These are phyloP conservation scores for Nebria salina DNA, from an alignment of 2,888 invertebrate genomes.

Conservation along the genomic window DNA sequence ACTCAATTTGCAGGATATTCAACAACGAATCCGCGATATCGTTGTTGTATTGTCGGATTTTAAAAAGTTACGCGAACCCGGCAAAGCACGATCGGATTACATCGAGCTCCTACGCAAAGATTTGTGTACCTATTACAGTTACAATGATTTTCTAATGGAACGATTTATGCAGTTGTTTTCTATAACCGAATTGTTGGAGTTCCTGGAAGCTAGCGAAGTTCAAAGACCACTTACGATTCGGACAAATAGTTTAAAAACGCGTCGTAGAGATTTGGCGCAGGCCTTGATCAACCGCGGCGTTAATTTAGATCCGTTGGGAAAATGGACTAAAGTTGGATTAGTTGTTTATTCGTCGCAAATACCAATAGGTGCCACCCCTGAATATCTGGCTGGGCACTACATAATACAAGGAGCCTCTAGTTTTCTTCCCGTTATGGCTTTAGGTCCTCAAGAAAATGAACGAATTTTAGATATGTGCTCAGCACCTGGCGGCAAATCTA, in stretches of 20 bases:
- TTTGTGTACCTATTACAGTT: constrained; percentile 94
- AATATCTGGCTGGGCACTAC: constrained; percentile 98
- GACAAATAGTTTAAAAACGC: constrained; percentile 93
- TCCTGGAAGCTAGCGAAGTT: constrained; percentile 95
- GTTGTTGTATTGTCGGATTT: constrained; percentile 84
- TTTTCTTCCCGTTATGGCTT: constrained; percentile 96
- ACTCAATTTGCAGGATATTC: constrained; percentile 81
- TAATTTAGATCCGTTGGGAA: constrained; percentile 97
- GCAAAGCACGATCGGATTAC: constrained; percentile 84
- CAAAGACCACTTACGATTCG: constrained; percentile 95
- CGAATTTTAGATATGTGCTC: constrained; percentile 96
- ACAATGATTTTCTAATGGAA: constrained; percentile 95
- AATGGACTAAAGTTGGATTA: constrained; percentile 98
- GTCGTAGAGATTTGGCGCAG: constrained; percentile 92
- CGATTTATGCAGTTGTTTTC: constrained; percentile 91
- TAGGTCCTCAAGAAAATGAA: constrained; percentile 97
- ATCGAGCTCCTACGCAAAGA: constrained; percentile 81
- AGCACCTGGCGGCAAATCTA: constrained; percentile 98
- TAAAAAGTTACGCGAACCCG: constrained; percentile 72
- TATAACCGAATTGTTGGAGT: constrained; percentile 87
- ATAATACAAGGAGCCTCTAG: constrained; percentile 97
- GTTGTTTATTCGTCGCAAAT: constrained; percentile 97
- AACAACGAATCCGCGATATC: constrained; percentile 89
- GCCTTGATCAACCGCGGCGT: constrained; percentile 96
- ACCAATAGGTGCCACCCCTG: constrained; percentile 97